Conservation (phyloP, 2,797 vertebrate genomes). For the Echiichthys vipera region DNA sequence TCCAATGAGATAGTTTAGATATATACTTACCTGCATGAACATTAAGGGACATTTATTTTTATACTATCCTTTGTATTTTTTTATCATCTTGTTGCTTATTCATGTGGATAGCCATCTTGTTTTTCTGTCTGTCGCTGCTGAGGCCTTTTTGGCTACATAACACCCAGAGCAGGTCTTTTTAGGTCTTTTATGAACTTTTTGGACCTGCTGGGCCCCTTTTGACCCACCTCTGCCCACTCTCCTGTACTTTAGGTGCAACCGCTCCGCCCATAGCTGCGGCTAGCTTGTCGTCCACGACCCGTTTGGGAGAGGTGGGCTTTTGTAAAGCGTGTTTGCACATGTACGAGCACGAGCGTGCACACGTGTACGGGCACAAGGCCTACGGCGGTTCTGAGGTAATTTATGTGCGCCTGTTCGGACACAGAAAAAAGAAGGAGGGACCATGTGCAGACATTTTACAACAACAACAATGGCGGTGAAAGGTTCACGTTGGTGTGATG, state of each 20-base stretch:
- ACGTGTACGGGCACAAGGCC: too few species aligned
- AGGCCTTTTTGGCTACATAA: neutral
- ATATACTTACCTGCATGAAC: neutral
- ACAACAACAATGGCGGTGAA: too few species aligned
- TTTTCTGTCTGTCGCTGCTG: neutral
- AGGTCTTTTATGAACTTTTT: neutral
- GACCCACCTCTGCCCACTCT: neutral
- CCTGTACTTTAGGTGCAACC: neutral
- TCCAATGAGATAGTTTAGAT: neutral
- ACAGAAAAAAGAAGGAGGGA: too few species aligned
- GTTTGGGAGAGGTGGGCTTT: too few species aligned
- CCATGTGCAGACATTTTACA: too few species aligned
- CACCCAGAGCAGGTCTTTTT: neutral
- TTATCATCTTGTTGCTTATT: neutral
- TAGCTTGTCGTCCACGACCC: too few species aligned
- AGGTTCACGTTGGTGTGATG: too few species aligned
- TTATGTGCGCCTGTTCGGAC: too few species aligned
- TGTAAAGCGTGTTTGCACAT: too few species aligned
- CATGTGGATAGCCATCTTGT: neutral
- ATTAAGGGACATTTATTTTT: neutral
- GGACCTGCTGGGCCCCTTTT: neutral
- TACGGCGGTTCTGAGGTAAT: too few species aligned
- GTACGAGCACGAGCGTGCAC: too few species aligned
- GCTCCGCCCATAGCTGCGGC: too few species aligned
- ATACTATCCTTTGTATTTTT: neutral